Percentiles rank a stretch among this genome's conserved stretches.
phyloP scores from a whole-genome alignment of 2,113 vertebrate species.

The Coturnix japonica region DNA sequence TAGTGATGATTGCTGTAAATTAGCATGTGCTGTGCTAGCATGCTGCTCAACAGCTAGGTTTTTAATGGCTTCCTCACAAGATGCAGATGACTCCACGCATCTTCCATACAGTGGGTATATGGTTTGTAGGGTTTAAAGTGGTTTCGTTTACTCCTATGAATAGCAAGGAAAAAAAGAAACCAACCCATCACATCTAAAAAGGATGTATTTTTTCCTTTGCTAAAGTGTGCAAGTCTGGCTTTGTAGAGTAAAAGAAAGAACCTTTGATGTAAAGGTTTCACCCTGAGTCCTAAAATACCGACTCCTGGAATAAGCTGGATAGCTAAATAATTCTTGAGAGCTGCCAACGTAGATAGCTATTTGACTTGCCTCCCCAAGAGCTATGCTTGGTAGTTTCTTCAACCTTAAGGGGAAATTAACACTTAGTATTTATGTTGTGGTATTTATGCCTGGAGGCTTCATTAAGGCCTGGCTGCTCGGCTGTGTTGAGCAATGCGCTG shows the following conservation, averaged over 20 bases:
- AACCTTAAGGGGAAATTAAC: background rate
- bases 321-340: background rate
- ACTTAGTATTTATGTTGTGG: background rate
- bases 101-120: background rate
- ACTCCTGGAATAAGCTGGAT: background rate
- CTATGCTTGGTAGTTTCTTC: background rate
- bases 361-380: background rate
- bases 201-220: background rate
- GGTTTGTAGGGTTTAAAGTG: background rate
- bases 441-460: slow-evolving; percentile 26
- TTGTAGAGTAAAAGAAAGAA: background rate
- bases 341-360: background rate
- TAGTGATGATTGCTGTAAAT: background rate
- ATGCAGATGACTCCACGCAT: background rate
- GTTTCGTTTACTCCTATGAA: background rate
- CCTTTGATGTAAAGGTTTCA: background rate
- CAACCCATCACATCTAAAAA: background rate
- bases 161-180: background rate
- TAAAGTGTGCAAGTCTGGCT: background rate
- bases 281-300: background rate
- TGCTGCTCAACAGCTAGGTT: background rate
- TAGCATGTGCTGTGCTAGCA: background rate
- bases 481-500: background rate
- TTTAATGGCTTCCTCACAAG: background rate
- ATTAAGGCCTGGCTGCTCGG: background rate